Evolutionary conservation across 2,797 vertebrate species (phyloP), one percentile per base, ranked within the genome.

Genomic region (Tapirus indicus): DNA sequence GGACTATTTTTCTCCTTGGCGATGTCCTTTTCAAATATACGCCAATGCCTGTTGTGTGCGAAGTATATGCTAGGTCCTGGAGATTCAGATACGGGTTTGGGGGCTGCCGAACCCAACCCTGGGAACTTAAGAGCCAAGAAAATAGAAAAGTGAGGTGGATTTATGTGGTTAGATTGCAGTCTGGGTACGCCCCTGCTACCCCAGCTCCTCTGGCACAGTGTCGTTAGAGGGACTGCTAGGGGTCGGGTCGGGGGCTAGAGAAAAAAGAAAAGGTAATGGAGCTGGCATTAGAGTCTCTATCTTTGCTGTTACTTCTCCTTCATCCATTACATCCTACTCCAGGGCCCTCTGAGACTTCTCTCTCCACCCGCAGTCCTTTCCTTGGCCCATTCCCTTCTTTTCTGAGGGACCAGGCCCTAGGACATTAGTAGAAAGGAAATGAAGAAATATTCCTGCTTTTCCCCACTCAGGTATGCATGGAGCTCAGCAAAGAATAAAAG

Each of bases 401-500:
- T 92, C 66, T 91, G 54, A 96, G 82, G 23, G 16, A 80, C n/a
- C 38, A 71, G 11, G 7, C 60, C 14, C 6, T 80, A 77, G 32
- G 64, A 93, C 66, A 69, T 91, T 62, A 88, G 29, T 96, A 75
- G 78, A 95, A 93, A 89, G 49, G 80, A 96, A 97, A 69, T 80
- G 6, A 96, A n/a, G 79, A 60, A 69, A 62, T 83, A 58, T 44
- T 87, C 32, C 25, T 94, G 29, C 27, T 27, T 47, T 72, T 91
- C 2, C 32, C 38, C 47, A 87, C 44, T 44, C 56, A 47, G 29
- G 12, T 87, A 87, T 92, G 6, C 44, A 17, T 82, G 52, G 44
- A 80, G 7, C n/a, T 80, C 91, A 85, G 77, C 23, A 78, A 94
- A 95, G 60, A 95, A 94, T 82, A 92, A 97, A 91, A 86, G 38